Percentiles rank a stretch among this genome's conserved stretches.
phyloP scores from a whole-genome alignment of 2,113 vertebrate species.

The Meleagris gallopavo region DNA sequence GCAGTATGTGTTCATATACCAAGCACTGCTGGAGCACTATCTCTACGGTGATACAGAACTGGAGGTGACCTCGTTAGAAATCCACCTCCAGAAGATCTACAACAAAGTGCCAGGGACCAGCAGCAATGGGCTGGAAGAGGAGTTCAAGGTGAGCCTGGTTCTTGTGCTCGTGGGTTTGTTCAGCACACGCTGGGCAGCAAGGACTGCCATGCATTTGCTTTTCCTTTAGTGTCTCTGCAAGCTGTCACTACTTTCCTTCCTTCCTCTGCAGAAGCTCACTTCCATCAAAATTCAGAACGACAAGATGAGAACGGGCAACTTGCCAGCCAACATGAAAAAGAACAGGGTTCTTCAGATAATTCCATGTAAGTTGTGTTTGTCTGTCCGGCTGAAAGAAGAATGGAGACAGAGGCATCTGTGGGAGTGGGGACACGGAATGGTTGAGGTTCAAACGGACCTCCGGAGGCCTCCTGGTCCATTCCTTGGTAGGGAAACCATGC shows the following conservation, averaged over 20 bases:
- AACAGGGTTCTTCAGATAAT: conserved; percentile 99
- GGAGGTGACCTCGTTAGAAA: conserved; percentile 97
- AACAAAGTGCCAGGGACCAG: conserved; percentile 91
- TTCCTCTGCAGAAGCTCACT: conserved; percentile 88
- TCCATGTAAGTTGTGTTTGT: conserved; percentile 86
- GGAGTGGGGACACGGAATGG: neutral
- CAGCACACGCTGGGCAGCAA: neutral
- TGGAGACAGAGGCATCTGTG: accelerated
- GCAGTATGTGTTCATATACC: conserved; percentile 99
- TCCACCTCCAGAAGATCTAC: conserved; percentile 95
- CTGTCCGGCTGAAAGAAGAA: neutral
- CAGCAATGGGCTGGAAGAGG: conserved; percentile 94
- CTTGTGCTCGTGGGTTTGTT: neutral
- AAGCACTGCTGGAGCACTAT: conserved; percentile 97
- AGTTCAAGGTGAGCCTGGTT: conserved; percentile 89
- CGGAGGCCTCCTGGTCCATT: neutral
- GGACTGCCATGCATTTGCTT: accelerated
- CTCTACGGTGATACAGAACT: conserved; percentile 97
- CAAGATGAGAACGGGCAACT: conserved; percentile 98
- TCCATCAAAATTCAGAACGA: conserved; percentile 99
- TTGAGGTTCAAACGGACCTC: neutral
- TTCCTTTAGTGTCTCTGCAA: neutral
- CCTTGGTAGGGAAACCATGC: neutral
- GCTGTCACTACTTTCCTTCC: neutral
- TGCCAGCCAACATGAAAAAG: conserved; percentile 99